Conservation (phyloP, 2,113 vertebrate species). For the Cavia aperea region DNA sequence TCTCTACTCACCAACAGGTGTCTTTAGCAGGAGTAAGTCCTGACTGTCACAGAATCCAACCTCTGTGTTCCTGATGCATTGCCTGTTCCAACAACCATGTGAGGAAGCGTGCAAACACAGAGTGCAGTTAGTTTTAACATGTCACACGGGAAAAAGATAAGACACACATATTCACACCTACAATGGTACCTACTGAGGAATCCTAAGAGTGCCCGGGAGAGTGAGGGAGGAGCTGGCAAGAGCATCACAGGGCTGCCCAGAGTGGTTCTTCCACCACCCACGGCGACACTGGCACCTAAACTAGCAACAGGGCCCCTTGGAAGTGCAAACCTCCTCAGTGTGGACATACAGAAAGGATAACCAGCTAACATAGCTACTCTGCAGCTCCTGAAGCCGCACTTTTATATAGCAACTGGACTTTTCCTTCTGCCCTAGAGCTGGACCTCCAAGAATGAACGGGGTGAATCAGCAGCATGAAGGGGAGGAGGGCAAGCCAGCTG, state of each 20-base stretch:
- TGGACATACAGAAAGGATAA: rapidly evolving
- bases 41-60: constrained; percentile 95
- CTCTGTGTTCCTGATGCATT: constrained; percentile 89
- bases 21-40: constrained; percentile 98
- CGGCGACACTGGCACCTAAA: not conserved
- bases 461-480: not conserved
- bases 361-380: rapidly evolving
- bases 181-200: not conserved
- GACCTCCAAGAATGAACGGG: rapidly evolving
- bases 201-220: not conserved
- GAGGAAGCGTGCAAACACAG: constrained; percentile 85
- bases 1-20: constrained; percentile 80
- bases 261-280: not conserved
- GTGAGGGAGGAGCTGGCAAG: not conserved
- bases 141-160: constrained; percentile 44
- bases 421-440: not conserved
- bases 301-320: not conserved
- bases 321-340: not conserved
- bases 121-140: constrained; percentile 86
- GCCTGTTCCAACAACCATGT: constrained; percentile 80
- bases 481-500: not conserved
- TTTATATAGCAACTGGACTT: rapidly evolving
- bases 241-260: not conserved
- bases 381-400: not conserved
- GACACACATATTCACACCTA: not conserved